Evolutionary conservation across 2,888 invertebrate genomes (phyloP).

Genomic region (Melangyna quadrimaculata): DNA sequence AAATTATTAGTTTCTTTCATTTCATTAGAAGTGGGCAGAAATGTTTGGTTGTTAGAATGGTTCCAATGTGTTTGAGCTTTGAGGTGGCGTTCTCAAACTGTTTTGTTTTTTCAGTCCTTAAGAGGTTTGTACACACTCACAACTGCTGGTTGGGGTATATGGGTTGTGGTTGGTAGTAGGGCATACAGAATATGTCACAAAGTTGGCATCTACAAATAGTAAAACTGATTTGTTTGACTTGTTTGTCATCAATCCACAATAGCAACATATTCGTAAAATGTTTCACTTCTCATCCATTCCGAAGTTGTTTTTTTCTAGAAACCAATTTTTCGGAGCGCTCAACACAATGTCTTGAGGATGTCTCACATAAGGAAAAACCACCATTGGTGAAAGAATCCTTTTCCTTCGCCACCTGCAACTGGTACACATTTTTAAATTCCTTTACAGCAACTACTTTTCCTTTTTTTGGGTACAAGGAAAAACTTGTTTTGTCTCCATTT

Average conservation of each 20-base stretch:
- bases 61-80: neutral
- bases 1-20: too few species aligned
- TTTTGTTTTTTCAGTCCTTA: neutral
- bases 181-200: neutral
- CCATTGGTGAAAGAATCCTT: neutral
- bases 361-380: slow-evolving; percentile 10
- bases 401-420: neutral
- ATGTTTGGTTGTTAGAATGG: neutral
- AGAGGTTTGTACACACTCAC: neutral
- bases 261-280: slow-evolving; percentile 15
- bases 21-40: neutral
- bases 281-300: slow-evolving; percentile 7
- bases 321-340: neutral
- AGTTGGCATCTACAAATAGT: slow-evolving; percentile 1
- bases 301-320: neutral
- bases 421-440: neutral
- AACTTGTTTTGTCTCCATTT: neutral
- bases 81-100: neutral
- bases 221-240: neutral
- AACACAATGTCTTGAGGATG: neutral
- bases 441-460: slow-evolving; percentile 49
- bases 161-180: neutral
- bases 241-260: slow-evolving; percentile 1
- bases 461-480: slow-evolving; percentile 48
- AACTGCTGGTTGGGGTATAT: neutral